A percentile compares a stretch with the other conserved stretches of the same genome.
phyloP scores from a whole-genome alignment of 2,888 invertebrate species.

The Tenodera sinensis region DNA sequence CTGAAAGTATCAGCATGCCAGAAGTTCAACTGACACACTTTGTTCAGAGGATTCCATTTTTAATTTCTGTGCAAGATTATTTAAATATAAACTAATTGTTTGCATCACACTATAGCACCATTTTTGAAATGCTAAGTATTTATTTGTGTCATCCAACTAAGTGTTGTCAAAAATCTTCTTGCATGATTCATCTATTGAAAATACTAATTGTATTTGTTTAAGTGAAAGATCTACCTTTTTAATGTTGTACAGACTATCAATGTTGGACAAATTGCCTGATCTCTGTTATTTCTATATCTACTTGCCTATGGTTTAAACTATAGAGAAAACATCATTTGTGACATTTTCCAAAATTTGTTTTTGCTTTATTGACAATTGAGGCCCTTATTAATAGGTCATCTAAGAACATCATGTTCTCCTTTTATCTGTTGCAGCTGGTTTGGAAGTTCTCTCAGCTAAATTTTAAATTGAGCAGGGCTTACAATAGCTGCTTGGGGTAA shows the following conservation, averaged over 20 bases:
- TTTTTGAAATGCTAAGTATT: neutral
- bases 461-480: neutral
- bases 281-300: neutral
- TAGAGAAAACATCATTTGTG: neutral
- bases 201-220: neutral
- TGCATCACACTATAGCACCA: neutral
- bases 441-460: neutral
- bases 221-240: neutral
- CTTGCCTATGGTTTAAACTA: neutral
- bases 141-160: neutral
- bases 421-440: neutral
- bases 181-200: neutral
- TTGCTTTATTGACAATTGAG: neutral
- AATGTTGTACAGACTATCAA: neutral
- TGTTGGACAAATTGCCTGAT: neutral
- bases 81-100: neutral
- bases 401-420: neutral
- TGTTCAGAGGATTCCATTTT: neutral
- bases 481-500: neutral
- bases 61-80: neutral
- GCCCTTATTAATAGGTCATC: neutral
- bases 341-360: neutral
- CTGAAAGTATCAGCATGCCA: too few relatives aligned
- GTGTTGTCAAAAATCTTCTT: neutral
- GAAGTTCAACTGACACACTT: too few relatives aligned